Evolutionary conservation across 2,797 vertebrate species (phyloP).

Genomic region (Falco rusticolus): DNA sequence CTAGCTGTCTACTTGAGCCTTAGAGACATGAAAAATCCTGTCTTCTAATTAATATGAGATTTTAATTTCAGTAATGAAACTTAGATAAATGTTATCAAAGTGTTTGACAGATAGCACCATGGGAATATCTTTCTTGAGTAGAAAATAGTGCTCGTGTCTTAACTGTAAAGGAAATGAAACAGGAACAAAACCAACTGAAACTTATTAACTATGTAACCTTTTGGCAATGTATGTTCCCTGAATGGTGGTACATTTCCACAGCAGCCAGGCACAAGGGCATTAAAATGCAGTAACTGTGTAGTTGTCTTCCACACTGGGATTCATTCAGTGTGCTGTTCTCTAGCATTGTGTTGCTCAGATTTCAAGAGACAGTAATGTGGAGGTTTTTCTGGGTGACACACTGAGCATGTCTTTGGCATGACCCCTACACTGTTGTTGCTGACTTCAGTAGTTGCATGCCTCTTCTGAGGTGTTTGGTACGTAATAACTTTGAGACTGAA

Average conservation of each 20-base stretch:
- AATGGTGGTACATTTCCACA: neutral
- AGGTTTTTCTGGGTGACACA: neutral
- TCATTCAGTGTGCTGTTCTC: neutral
- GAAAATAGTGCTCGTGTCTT: neutral
- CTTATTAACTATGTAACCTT: neutral
- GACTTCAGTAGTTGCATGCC: neutral
- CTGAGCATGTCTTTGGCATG: neutral
- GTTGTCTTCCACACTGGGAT: neutral
- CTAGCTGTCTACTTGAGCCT: fast-evolving
- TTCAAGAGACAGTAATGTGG: neutral
- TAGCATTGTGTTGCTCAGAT: neutral
- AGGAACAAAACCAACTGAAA: neutral
- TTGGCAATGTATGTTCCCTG: neutral
- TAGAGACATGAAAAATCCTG: neutral
- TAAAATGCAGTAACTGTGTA: neutral
- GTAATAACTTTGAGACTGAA: neutral
- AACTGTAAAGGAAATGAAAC: neutral
- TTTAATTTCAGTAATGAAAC: neutral
- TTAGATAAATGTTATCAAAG: neutral
- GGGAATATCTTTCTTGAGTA: neutral
- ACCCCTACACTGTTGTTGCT: fast-evolving
- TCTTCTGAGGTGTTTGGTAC: neutral
- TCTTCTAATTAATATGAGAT: neutral
- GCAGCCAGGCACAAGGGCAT: neutral
- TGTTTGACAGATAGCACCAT: neutral